Evolutionary conservation across 2,797 vertebrate species (phyloP).

Genomic region (Dryobates pubescens): DNA sequence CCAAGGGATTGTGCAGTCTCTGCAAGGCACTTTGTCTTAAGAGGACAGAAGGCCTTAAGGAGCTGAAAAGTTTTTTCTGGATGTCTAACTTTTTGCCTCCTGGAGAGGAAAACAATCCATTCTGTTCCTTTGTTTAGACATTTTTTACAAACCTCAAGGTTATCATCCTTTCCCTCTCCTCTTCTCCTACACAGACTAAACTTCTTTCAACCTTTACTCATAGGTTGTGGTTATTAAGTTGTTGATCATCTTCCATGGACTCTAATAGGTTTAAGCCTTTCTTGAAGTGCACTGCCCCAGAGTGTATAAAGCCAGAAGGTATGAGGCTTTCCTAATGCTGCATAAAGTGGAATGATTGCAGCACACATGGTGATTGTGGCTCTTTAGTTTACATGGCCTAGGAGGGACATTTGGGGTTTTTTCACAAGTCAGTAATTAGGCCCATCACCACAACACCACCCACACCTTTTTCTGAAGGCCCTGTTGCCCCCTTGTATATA

Average conservation of each 20-base stretch:
- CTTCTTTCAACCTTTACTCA: neutral
- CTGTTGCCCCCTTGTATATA: neutral
- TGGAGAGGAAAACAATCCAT: neutral
- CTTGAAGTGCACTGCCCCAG: neutral
- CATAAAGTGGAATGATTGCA: neutral
- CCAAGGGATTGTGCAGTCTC: neutral
- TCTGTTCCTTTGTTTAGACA: neutral
- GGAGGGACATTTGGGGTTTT: neutral
- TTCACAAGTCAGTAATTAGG: neutral
- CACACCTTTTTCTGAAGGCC: neutral
- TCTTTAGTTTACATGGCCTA: neutral
- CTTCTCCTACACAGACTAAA: slow-evolving; percentile 4
- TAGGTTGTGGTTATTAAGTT: neutral
- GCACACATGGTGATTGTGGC: neutral
- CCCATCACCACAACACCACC: neutral
- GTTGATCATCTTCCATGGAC: neutral
- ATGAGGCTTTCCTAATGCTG: slow-evolving; percentile 4
- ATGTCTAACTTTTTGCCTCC: neutral
- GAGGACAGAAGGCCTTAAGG: neutral
- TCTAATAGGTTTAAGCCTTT: neutral
- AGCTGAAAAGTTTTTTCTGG: neutral
- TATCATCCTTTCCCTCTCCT: neutral
- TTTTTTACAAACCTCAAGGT: neutral
- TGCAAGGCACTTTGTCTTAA: neutral
- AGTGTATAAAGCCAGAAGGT: neutral